A percentile compares a stretch with the other conserved stretches of the same genome.
Conservation (phyloP, 2,888 invertebrate genomes). For the Lithophane leautieri region DNA sequence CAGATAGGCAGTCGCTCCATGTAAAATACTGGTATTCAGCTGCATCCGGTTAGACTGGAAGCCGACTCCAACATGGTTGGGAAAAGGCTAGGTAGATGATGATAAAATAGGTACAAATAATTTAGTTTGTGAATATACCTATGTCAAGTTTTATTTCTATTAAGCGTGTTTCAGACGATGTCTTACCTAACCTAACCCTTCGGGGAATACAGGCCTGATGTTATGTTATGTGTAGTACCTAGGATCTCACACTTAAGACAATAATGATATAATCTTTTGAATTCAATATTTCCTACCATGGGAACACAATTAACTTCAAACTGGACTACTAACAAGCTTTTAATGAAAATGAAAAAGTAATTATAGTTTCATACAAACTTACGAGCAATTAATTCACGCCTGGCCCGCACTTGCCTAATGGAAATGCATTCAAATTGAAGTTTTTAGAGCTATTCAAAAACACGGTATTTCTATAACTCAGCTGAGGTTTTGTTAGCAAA, state of each 20-base stretch:
- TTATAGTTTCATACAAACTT: slow-evolving; percentile 60
- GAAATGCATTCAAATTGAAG: slow-evolving; percentile 60
- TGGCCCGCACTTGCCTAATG: slow-evolving; percentile 58
- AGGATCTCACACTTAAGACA: not conserved
- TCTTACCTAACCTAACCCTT: too few species aligned
- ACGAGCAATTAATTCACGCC: slow-evolving; percentile 59
- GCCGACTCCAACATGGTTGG: too few species aligned
- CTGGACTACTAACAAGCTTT: slow-evolving; percentile 43
- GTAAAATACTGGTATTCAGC: too few species aligned
- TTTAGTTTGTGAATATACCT: too few species aligned
- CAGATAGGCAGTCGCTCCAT: too few species aligned
- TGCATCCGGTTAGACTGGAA: too few species aligned
- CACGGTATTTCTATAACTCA: slow-evolving; percentile 56
- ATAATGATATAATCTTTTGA: not conserved
- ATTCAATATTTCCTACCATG: not conserved
- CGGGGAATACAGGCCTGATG: not conserved
- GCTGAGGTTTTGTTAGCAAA: slow-evolving; percentile 57
- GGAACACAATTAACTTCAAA: slow-evolving; percentile 26
- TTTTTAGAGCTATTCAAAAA: slow-evolving; percentile 61
- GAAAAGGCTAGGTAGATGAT: too few species aligned
- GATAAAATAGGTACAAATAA: too few species aligned
- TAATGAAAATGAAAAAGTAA: slow-evolving; percentile 58
- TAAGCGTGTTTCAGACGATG: too few species aligned
- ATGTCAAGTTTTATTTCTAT: too few species aligned
- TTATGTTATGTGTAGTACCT: not conserved